A percentile compares a stretch with the other conserved stretches of the same genome.
Evolutionary conservation across 2,113 vertebrate genomes (phyloP).

Genomic region (Paracanthobrama guichenoti): DNA sequence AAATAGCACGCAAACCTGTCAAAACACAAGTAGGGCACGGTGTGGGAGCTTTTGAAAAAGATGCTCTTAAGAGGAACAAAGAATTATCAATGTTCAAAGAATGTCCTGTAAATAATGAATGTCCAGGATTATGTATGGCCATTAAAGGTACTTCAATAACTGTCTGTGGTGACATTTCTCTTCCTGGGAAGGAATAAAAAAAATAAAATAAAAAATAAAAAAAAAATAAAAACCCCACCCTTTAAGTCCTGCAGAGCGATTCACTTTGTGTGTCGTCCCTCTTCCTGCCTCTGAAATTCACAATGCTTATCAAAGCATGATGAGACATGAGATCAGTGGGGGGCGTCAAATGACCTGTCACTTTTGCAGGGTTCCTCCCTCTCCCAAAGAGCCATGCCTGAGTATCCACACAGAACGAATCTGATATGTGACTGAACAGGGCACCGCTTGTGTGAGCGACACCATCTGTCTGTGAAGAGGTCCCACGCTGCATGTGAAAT

Average conservation of each 20-base stretch:
- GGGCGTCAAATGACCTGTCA: constrained; percentile 10
- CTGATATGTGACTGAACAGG: constrained; percentile 15
- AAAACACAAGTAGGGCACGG: constrained; percentile 16
- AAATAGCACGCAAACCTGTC: constrained; percentile 43
- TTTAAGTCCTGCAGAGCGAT: constrained; percentile 51
- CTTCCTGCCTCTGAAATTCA: neutral
- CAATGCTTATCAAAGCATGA: constrained; percentile 7
- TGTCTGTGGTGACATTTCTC: constrained; percentile 75
- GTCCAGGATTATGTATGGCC: constrained; percentile 67
- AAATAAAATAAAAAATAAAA: constrained; percentile 12
- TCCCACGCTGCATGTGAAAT: constrained; percentile 23
- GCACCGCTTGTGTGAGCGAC: constrained; percentile 28
- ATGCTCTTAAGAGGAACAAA: constrained; percentile 15
- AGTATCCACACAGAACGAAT: constrained; percentile 13
- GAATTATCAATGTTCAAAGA: constrained; percentile 28
- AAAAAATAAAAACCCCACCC: constrained; percentile 11
- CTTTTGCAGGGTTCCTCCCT: constrained; percentile 22
- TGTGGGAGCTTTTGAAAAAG: constrained; percentile 12
- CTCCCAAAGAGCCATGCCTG: constrained; percentile 14
- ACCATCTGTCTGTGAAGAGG: constrained; percentile 38
- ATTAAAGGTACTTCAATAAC: constrained; percentile 80
- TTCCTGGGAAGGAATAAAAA: constrained; percentile 66
- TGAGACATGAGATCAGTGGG: constrained; percentile 28
- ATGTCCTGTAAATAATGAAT: neutral
- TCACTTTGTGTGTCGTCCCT: constrained; percentile 62